Evolutionary conservation across 2,888 invertebrate species (phyloP).

Genomic region (Cyaniris semiargus): DNA sequence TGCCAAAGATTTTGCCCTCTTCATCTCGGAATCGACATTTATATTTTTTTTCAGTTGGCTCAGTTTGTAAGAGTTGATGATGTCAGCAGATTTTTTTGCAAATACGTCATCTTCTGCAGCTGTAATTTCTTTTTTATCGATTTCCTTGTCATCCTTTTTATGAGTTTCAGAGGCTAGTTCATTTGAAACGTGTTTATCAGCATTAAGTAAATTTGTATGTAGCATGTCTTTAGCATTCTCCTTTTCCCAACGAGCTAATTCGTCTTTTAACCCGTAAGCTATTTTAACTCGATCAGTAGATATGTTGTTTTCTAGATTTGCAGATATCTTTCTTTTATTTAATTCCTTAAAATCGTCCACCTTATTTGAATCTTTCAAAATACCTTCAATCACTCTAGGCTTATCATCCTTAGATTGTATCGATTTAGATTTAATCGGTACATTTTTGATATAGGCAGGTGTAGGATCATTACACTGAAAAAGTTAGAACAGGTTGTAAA

Average conservation of each 20-base stretch:
- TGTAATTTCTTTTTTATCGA: neutral
- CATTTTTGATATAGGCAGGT: slow-evolving; percentile 39
- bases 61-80: slow-evolving; percentile 26
- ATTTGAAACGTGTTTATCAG: neutral
- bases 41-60: slow-evolving; percentile 33
- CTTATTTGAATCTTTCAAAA: slow-evolving; percentile 46
- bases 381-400: slow-evolving; percentile 57
- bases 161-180: neutral
- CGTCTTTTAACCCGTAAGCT: neutral
- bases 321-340: neutral
- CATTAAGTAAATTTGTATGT: neutral
- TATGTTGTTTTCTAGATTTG: slow-evolving; percentile 2
- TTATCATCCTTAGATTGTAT: slow-evolving; percentile 41
- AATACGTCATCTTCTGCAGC: slow-evolving; percentile 1
- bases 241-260: slow-evolving; percentile 1
- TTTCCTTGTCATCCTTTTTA: neutral
- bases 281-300: neutral
- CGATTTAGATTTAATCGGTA: slow-evolving; percentile 36
- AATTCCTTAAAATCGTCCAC: neutral
- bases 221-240: neutral
- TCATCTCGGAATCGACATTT: slow-evolving; percentile 42
- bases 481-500: neutral
- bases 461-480: slow-evolving; percentile 23
- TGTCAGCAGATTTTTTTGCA: slow-evolving; percentile 30
- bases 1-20: slow-evolving; percentile 53